phyloP scores from a whole-genome alignment of 2,113 vertebrate genomes.

The Cryptomyrus ogoouensis region DNA sequence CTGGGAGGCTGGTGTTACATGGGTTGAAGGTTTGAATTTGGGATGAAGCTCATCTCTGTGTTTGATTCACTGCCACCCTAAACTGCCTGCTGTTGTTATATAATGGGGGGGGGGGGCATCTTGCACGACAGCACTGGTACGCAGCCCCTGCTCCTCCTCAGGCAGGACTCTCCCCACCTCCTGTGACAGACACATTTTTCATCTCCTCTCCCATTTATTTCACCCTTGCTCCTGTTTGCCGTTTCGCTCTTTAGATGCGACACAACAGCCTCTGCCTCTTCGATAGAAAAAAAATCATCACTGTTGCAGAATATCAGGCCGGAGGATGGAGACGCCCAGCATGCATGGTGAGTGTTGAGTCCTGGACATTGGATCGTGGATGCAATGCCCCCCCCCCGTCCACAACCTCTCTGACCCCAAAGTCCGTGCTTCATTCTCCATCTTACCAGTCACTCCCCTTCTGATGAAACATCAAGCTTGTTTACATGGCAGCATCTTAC shows the following conservation, averaged over 20 bases:
- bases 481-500: not conserved
- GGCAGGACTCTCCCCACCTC: not conserved
- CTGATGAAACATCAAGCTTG: conserved; percentile 14
- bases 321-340: not conserved
- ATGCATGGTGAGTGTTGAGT: not conserved
- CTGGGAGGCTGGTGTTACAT: not conserved
- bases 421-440: not conserved
- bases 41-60: not conserved
- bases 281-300: conserved; percentile 4
- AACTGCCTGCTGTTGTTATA: conserved; percentile 6
- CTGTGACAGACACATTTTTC: conserved; percentile 20
- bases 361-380: not conserved
- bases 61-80: not conserved
- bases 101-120: not conserved
- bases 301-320: not conserved
- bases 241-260: conserved; percentile 10
- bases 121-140: not conserved
- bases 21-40: not conserved
- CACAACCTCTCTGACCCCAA: not conserved
- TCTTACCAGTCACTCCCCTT: not conserved
- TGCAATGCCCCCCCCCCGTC: not conserved
- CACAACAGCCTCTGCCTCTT: not conserved
- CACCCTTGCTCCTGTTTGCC: conserved; percentile 11
- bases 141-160: not conserved
- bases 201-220: conserved; percentile 22